Percentiles rank a stretch among this genome's conserved stretches.
phyloP scores from a whole-genome alignment of 2,888 invertebrate genomes.

The Automeris io region DNA sequence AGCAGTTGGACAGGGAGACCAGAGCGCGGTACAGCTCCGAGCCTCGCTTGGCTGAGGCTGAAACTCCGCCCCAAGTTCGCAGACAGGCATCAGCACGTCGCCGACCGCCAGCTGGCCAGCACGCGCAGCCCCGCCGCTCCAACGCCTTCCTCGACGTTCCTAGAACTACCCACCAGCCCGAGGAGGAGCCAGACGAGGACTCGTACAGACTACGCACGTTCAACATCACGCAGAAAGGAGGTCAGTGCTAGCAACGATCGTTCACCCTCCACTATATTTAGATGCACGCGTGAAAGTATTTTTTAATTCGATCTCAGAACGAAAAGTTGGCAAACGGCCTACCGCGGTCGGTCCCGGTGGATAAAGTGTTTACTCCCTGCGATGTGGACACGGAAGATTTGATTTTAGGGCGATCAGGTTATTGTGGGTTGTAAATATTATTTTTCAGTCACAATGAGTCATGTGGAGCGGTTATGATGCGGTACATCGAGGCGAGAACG shows the following conservation, averaged over 20 bases:
- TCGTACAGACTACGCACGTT: constrained; percentile 94
- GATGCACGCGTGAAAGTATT: constrained; percentile 39
- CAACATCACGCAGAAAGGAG: constrained; percentile 94
- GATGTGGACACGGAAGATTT: constrained; percentile 24
- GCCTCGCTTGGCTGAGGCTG: constrained; percentile 80
- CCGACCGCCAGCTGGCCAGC: constrained; percentile 65
- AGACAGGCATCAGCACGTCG: constrained; percentile 79
- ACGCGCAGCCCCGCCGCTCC: constrained; percentile 78
- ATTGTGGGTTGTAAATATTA: constrained; percentile 43
- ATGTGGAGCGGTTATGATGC: constrained; percentile 50
- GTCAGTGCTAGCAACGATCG: constrained; percentile 69
- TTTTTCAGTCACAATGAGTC: constrained; percentile 51
- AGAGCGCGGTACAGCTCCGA: constrained; percentile 81
- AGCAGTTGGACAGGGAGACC: constrained; percentile 69
- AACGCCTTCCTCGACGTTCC: constrained; percentile 86
- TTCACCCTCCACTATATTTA: constrained; percentile 58
- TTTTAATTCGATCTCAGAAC: constrained; percentile 44
- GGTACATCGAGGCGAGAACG: constrained; percentile 54
- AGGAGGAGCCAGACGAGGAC: constrained; percentile 87
- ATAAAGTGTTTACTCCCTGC: constrained; percentile 29
- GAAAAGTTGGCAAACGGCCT: constrained; percentile 57
- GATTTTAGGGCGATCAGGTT: constrained; percentile 30
- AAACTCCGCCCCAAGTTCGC: constrained; percentile 81
- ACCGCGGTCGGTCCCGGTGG: constrained; percentile 23
- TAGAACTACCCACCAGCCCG: constrained; percentile 46